phyloP scores from a whole-genome alignment of 2,113 vertebrate genomes.

The Crotalus tigris region DNA sequence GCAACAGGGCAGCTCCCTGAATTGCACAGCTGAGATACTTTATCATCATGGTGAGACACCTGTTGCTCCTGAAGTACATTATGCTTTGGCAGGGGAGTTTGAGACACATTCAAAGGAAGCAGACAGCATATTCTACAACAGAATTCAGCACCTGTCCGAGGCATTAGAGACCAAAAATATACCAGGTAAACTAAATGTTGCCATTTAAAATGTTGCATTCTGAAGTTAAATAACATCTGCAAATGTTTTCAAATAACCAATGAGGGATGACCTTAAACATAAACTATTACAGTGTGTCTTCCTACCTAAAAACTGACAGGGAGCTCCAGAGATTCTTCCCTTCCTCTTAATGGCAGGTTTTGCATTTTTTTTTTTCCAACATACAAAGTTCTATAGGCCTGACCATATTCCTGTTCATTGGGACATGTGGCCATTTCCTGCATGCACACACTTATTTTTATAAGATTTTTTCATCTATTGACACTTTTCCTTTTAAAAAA shows the following conservation, averaged over 20 bases:
- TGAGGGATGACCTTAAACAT: neutral
- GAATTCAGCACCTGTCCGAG: slow-evolving; percentile 64
- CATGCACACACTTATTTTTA: neutral
- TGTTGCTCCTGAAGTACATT: slow-evolving; percentile 72
- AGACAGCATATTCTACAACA: slow-evolving; percentile 79
- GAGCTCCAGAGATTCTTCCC: neutral
- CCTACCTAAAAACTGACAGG: neutral
- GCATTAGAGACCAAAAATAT: slow-evolving; percentile 73
- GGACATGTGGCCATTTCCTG: neutral
- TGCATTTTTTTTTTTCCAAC: neutral
- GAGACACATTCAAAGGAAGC: slow-evolving; percentile 67
- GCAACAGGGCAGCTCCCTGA: slow-evolving; percentile 57
- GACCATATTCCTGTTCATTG: neutral
- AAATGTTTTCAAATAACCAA: neutral
- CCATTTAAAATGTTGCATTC: neutral
- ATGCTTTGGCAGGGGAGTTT: slow-evolving; percentile 68
- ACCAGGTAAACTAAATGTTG: slow-evolving; percentile 73
- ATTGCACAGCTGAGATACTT: slow-evolving; percentile 81
- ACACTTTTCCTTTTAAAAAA: neutral
- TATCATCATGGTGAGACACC: slow-evolving; percentile 64
- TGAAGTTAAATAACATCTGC: neutral
- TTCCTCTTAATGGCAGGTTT: neutral
- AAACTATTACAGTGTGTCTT: neutral
- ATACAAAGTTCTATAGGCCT: no score
- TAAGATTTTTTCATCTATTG: neutral